Conservation (phyloP, 2,888 invertebrate genomes). For the Drosophila mimica region DNA sequence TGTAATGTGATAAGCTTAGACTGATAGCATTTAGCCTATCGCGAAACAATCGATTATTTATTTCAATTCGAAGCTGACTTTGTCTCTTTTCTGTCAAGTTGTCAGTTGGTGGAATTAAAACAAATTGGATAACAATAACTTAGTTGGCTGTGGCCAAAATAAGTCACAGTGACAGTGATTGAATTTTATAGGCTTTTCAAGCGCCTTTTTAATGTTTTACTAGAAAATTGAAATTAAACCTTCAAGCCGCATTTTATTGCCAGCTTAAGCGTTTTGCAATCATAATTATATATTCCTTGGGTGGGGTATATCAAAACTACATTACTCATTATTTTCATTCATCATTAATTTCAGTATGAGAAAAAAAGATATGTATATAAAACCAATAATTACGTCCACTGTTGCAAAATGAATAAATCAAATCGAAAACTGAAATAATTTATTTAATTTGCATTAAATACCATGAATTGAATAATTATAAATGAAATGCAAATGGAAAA, state of each 20-base stretch:
- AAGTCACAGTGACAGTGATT: conserved; percentile 19
- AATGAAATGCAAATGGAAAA: conserved; percentile 22
- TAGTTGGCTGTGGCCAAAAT: conserved; percentile 29
- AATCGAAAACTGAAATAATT: conserved; percentile 59
- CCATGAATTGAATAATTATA: conserved; percentile 59
- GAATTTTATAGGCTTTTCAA: conserved; percentile 2
- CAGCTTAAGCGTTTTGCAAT: conserved; percentile 25
- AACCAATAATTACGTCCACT: conserved; percentile 37
- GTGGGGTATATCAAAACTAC: conserved; percentile 41
- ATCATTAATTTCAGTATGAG: conserved; percentile 55
- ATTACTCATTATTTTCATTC: conserved; percentile 33
- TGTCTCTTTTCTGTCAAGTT: conserved; percentile 16
- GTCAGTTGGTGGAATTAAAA: conserved; percentile 48
- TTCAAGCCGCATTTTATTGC: conserved; percentile 22
- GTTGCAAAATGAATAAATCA: conserved; percentile 61
- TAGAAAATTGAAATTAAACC: not conserved
- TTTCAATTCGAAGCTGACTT: conserved; percentile 11
- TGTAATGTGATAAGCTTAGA: conserved; percentile 14
- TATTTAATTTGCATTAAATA: conserved; percentile 66
- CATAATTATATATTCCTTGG: conserved; percentile 26
- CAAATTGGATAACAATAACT: conserved; percentile 30
- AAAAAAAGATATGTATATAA: conserved; percentile 35
- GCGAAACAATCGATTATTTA: conserved; percentile 13
- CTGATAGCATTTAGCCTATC: conserved; percentile 8
- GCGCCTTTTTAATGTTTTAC: conserved; percentile 14